A percentile compares a stretch with the other conserved stretches of the same genome.
Conservation (phyloP, 2,113 vertebrate species). For the Terrapene triunguis region DNA sequence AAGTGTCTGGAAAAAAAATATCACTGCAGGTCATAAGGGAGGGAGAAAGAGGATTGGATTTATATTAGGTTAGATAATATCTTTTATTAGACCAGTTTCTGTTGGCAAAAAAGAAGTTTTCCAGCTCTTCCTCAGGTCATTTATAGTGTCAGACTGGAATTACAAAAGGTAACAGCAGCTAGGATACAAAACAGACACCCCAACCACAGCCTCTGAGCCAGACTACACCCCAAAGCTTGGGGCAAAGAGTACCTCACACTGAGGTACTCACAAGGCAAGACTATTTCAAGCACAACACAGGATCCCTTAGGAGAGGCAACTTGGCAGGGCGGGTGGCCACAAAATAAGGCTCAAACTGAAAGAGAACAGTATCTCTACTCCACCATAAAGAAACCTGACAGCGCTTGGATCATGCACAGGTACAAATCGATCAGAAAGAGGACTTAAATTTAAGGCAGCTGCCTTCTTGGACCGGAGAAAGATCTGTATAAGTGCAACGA, state of each 20-base stretch:
- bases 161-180: slow-evolving; percentile 25
- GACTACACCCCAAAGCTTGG: background rate
- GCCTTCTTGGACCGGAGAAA: background rate
- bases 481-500: background rate
- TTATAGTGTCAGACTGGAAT: background rate
- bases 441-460: background rate
- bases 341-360: background rate
- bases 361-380: background rate
- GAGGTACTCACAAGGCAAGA: background rate
- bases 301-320: background rate
- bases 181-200: slow-evolving; percentile 14
- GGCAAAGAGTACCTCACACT: background rate
- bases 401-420: background rate
- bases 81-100: background rate
- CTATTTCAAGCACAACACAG: background rate
- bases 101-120: background rate
- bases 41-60: background rate
- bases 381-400: background rate
- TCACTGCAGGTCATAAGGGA: slow-evolving; percentile 14
- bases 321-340: background rate
- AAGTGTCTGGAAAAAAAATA: slow-evolving; percentile 55
- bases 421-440: background rate
- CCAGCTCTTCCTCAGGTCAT: background rate
- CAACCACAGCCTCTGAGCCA: background rate
- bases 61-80: background rate